Base-by-base conservation (phyloP, 1,140 invertebrate genomes). In the Zelostemma sp. region DNA sequence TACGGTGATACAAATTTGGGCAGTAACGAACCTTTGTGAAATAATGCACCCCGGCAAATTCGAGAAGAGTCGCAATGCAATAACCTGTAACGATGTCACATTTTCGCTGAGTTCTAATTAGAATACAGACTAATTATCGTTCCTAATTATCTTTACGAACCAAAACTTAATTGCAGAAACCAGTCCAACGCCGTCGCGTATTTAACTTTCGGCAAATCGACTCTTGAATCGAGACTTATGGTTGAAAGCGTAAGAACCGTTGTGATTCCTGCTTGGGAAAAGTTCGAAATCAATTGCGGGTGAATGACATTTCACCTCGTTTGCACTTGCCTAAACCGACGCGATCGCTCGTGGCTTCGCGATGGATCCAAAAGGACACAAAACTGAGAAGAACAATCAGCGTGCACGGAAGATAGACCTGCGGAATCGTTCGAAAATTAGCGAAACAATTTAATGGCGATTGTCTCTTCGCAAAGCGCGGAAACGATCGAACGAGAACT, bases 321-420 rank as follows among this genome's bases (percentile, higher is more conserved):
- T 49, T 17, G 15, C 45, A 76, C 81, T 85, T 86, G 91, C 91
- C 91, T 57, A 93, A 79, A 15, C 89, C 89, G 8, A 93, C 89
- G 54, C 92, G 83, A 80, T 93, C 92, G 15, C 91, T 91, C 0
- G 96, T 98, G 0, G 96, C 96, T 85, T 98, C 96, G 17, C 96
- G 88, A 86, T 98, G 95, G 72, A 97, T 95, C 95, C 96, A 98
- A 81, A 98, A 98, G 0, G 95, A 96, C 0, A 98, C 96, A 95
- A 96, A 99, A 0, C 95, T 97, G 0, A 98, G 86, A 0, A 97
- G 93, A 0, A 98, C 96, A 60, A 98, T 96, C 46, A 98, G 87
- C 47, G 96, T 95, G 78, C 96, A 98, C 0, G 97, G 97, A 17
- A 97, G 90, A 82, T 97, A 97, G 9, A 97, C 95, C 87, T 94